Base-by-base conservation (phyloP, 2,888 invertebrate genomes). In the Tiphia femorata region DNA sequence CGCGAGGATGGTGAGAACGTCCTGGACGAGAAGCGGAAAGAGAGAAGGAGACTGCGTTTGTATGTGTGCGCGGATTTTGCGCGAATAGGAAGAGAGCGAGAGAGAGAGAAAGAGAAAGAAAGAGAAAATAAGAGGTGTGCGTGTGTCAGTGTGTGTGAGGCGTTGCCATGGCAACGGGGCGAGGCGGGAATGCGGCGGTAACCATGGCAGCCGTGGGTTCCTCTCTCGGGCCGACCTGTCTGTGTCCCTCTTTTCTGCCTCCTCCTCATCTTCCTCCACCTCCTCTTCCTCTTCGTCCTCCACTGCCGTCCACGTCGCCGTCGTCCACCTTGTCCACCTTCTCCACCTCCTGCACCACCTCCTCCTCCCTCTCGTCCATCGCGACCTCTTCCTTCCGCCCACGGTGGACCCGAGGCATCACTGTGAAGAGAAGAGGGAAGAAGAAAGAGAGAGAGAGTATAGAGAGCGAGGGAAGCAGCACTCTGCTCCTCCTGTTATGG, bases 161-260 rank as follows among this genome's bases (percentile, higher is more conserved):
- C 83, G 88, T 88, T 85, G 84, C 87, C 85, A 88, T 88, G 86
- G 87, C 84, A 85, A 88, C 88, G 78, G 78, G 73, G 74, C 77
- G 80, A 82, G 82, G 82, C 81, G 82, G 82, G 82, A 82, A 81
- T 82, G 82, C 80, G 78, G 77, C 77, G 83, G 81, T 81, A 82
- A 82, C 82, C 82, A 83, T 82, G 81, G 82, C 81, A 82, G 82
- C 82, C 78, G 76, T 77, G 78, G 71, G 70, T 72, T 76, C 77
- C 76, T 77, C 79, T 76, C 75, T 72, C 75, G 64, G 73, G 72
- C 75, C 75, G 74, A 77, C 77, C 78, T 77, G 76, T 79, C 81
- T 77, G 78, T 81, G 79, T 74, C 76, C 78, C 77, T 76, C 77
- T 73, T 72, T 64, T 41, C 25, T 51, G 71, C 68, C 77, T 72